A percentile compares a stretch with the other conserved stretches of the same genome.
These are phyloP conservation scores for Polypedilum vanderplanki DNA, from an alignment of 1,140 invertebrate species.

Conservation along the genomic window DNA sequence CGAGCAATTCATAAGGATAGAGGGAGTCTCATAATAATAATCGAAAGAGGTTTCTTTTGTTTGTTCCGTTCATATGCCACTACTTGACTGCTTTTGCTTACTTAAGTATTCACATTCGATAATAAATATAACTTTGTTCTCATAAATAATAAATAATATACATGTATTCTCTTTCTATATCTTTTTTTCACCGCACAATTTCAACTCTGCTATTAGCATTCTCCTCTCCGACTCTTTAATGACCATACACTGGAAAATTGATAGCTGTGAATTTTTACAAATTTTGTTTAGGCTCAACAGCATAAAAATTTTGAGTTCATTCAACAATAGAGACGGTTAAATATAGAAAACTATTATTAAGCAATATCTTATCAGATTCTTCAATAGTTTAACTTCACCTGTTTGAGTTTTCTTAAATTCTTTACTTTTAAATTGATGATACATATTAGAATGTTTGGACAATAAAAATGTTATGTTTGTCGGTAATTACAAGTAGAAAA, in stretches of 20 bases:
- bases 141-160: conserved; percentile 20
- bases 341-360: background rate
- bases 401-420: conserved; percentile 2
- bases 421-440: background rate
- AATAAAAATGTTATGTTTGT: too few relatives aligned
- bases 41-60: background rate
- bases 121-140: conserved; percentile 19
- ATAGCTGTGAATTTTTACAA: conserved; percentile 28
- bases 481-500: too few relatives aligned
- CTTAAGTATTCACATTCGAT: conserved; percentile 8
- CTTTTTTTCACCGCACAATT: background rate
- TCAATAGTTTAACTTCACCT: background rate
- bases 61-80: conserved; percentile 4
- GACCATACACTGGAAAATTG: conserved; percentile 1
- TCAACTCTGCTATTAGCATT: background rate
- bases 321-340: too few relatives aligned
- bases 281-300: background rate
- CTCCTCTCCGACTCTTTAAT: background rate
- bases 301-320: background rate
- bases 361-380: background rate
- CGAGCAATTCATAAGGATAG: conserved; percentile 17
- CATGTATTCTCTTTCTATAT: background rate
- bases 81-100: background rate
- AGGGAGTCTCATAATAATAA: background rate
- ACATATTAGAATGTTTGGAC: background rate